phyloP scores from a whole-genome alignment of 1,140 invertebrate species.

The Procambarus virginalis region DNA sequence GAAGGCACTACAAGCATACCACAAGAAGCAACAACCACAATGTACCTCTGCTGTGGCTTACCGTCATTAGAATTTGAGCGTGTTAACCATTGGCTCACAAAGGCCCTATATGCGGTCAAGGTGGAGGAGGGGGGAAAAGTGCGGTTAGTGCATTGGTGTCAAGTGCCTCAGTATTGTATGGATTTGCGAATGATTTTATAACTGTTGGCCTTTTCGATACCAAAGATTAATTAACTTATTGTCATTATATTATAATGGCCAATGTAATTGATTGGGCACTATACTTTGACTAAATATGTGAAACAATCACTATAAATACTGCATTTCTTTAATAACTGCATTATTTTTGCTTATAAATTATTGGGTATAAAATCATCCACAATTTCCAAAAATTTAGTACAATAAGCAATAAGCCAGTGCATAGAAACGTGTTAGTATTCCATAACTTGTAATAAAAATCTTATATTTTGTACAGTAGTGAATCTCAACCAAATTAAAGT shows the following conservation, averaged over 20 bases:
- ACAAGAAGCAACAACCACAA: slow-evolving; percentile 44
- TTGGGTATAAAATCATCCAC: background rate
- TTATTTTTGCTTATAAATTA: too few species aligned
- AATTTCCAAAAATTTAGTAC: background rate
- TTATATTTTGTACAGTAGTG: background rate
- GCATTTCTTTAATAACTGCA: too few species aligned
- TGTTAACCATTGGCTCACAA: slow-evolving; percentile 68
- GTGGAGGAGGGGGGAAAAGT: slow-evolving; percentile 35
- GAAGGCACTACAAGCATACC: background rate
- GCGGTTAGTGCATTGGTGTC: slow-evolving; percentile 51
- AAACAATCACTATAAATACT: too few species aligned
- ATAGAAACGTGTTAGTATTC: background rate
- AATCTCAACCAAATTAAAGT: background rate
- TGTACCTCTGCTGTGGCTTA: slow-evolving; percentile 60
- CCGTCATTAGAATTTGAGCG: slow-evolving; percentile 67
- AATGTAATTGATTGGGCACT: too few species aligned
- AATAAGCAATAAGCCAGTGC: background rate
- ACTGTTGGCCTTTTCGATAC: background rate
- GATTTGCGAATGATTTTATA: background rate
- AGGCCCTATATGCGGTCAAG: slow-evolving; percentile 27
- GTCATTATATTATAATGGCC: too few species aligned
- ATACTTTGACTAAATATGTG: too few species aligned
- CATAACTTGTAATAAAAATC: background rate
- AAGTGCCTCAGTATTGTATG: background rate
- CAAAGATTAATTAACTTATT: too few species aligned